A percentile compares a stretch with the other conserved stretches of the same genome.
Conservation (phyloP, 1,140 invertebrate genomes). For the Philotrypesis tridentata region DNA sequence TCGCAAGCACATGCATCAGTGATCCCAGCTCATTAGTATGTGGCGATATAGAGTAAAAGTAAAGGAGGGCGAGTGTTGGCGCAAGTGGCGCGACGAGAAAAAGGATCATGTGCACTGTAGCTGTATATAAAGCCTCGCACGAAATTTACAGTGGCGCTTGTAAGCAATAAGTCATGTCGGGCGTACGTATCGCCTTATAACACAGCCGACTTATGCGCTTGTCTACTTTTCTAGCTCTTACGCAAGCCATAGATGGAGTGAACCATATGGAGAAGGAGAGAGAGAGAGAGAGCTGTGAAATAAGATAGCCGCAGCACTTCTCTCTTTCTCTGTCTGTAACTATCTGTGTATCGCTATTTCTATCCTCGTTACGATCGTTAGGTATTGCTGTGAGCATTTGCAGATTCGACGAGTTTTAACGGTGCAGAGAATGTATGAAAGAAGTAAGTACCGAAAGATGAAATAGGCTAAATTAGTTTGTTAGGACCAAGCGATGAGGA, state of each 20-base stretch:
- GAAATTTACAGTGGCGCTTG: slow-evolving; percentile 69
- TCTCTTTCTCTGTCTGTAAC: background rate
- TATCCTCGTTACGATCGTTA: slow-evolving; percentile 15
- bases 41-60: background rate
- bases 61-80: background rate
- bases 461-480: slow-evolving; percentile 17
- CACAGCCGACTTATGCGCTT: slow-evolving; percentile 60
- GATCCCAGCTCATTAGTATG: too few relatives aligned
- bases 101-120: background rate
- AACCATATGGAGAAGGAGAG: background rate
- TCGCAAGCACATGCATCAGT: too few relatives aligned
- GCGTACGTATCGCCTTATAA: slow-evolving; percentile 63
- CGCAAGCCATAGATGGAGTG: background rate
- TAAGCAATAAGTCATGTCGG: slow-evolving; percentile 69
- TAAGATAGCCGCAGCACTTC: slow-evolving; percentile 6
- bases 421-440: background rate
- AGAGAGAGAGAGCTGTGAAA: background rate
- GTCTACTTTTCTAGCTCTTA: background rate
- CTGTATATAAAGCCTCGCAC: background rate
- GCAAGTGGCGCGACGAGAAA: background rate
- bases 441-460: background rate
- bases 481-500: background rate
- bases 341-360: background rate
- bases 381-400: background rate
- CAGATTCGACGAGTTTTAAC: slow-evolving; percentile 29